phyloP scores from a whole-genome alignment of 2,888 invertebrate genomes.

The Agrochola litura region DNA sequence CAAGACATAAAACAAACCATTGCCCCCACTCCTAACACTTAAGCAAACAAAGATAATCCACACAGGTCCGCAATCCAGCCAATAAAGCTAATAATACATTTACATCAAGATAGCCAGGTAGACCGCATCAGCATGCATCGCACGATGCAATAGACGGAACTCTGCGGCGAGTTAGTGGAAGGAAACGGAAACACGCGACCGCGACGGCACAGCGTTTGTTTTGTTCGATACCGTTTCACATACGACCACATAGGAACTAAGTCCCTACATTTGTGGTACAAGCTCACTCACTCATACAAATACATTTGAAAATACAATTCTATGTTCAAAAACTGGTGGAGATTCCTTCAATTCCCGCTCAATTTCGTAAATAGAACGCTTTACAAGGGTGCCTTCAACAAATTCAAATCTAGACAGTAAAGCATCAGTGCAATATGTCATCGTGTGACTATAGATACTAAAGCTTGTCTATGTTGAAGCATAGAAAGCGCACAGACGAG shows the following conservation, averaged over 20 bases:
- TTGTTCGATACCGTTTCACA: slow-evolving; percentile 69
- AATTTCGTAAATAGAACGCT: not conserved
- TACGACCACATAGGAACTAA: slow-evolving; percentile 42
- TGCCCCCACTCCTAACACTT: slow-evolving; percentile 28
- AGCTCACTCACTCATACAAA: not conserved
- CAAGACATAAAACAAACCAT: slow-evolving; percentile 1
- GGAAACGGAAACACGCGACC: slow-evolving; percentile 77
- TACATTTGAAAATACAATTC: slow-evolving; percentile 6
- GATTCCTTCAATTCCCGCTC: not conserved
- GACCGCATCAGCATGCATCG: slow-evolving; percentile 71
- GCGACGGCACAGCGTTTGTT: slow-evolving; percentile 67
- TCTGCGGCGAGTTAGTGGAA: slow-evolving; percentile 74
- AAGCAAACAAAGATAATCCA: slow-evolving; percentile 28
- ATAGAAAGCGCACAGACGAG: slow-evolving; percentile 28
- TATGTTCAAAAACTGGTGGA: not conserved
- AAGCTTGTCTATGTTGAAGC: slow-evolving; percentile 2
- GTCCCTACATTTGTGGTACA: not conserved
- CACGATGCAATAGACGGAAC: slow-evolving; percentile 73
- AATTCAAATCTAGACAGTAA: not conserved
- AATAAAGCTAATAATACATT: slow-evolving; percentile 60
- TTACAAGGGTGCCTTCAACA: not conserved
- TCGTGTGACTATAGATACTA: not conserved
- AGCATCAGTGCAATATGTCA: not conserved
- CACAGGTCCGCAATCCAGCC: slow-evolving; percentile 37
- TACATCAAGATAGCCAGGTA: slow-evolving; percentile 52